Base-by-base conservation (phyloP, 1,140 invertebrate genomes). In the Pseudomyrmex flavicornis region DNA sequence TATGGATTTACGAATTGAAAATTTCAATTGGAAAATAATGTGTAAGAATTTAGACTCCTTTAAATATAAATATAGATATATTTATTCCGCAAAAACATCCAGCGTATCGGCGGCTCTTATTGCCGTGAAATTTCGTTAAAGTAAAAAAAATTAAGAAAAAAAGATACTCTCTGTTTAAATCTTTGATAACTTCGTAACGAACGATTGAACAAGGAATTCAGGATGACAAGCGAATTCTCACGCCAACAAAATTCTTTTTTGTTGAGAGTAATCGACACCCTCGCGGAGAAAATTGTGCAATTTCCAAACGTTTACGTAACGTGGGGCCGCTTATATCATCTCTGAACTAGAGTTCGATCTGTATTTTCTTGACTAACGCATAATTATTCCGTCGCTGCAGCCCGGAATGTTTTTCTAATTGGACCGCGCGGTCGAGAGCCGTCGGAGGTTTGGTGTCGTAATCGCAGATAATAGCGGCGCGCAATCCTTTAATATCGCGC, bases 341-440 rank as follows among this genome's bases (percentile, higher is more conserved):
- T 10, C 17, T 17, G 13, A 65, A 65, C 26, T 7, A 7, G 35
- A 17, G 0, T 48, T 48, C 15, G 15, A 59, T 10, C 20, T 59
- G 54, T 46, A 70, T 15, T 80, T 56, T 80, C 44, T 8, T 15
- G 59, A 4, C 66, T 0, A 10, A 50, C 44, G n/a, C 44, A 48
- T 48, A 72, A 50, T 72, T 56, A 80, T 61, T 70, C 20, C 54
- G 7, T 70, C 65, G 66, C 70, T 61, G 20, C 65, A 70, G 44
- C 3, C 20, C 3, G 44, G 48, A 54, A 76, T 54, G 50, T 65
- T 63, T 35, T 66, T 79, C 20, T 79, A 79, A 79, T 79, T 79
- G 76, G 65, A 50, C 5, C 52, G 26, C 52, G 26, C 15, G 15
- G n/a, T n/a, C 20, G 7, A 70, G 10, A 79, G 65, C 54, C 54